Conservation (phyloP, 2,888 invertebrate species). For the Hypomecis punctinalis region DNA sequence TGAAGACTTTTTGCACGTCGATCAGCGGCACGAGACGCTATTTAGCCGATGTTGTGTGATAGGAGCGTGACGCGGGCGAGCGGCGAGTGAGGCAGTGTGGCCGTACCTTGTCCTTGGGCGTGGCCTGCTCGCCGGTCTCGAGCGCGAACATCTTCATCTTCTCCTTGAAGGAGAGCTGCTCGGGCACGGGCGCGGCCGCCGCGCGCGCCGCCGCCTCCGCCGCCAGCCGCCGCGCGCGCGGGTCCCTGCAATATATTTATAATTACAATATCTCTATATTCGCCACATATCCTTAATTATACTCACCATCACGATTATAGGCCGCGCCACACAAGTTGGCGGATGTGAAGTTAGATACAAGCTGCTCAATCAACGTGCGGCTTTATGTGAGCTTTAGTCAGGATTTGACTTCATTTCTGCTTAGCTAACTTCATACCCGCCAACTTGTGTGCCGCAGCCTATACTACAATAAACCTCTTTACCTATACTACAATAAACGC, state of each 20-base stretch:
- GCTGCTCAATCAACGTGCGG: too few species aligned
- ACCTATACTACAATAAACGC: too few species aligned
- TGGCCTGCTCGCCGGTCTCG: slow-evolving; percentile 96
- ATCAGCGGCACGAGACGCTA: background rate
- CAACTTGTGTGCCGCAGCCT: too few species aligned
- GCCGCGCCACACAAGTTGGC: too few species aligned
- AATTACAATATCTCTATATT: background rate
- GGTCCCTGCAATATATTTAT: slow-evolving; percentile 87
- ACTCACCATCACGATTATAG: too few species aligned
- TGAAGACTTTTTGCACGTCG: background rate
- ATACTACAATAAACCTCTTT: too few species aligned
- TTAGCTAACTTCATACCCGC: too few species aligned
- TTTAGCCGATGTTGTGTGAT: background rate
- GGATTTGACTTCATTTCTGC: too few species aligned
- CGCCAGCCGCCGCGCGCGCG: slow-evolving; percentile 93
- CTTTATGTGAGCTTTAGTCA: too few species aligned
- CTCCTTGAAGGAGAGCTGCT: slow-evolving; percentile 98
- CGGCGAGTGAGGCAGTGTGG: background rate
- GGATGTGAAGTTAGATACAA: too few species aligned
- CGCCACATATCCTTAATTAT: background rate
- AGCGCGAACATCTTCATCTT: slow-evolving; percentile 99
- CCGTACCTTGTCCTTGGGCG: slow-evolving; percentile 93
- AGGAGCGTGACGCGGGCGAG: slow-evolving; percentile 16
- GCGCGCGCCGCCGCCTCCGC: slow-evolving; percentile 90
- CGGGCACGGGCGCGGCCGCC: slow-evolving; percentile 90